These are phyloP conservation scores for Diogma glabrata DNA, from an alignment of 2,888 invertebrate genomes.

Conservation along the genomic window DNA sequence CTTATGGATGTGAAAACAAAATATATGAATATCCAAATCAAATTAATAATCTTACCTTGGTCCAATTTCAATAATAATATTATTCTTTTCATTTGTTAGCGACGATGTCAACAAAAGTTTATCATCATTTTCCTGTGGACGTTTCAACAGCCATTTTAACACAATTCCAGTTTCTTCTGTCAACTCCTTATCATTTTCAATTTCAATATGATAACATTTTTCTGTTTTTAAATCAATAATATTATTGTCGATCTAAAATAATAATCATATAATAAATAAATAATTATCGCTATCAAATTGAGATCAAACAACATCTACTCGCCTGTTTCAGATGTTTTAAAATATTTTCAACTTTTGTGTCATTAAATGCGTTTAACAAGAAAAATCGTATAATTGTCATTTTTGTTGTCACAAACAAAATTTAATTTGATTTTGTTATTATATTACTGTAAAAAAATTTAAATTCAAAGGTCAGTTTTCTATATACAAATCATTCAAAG, in stretches of 20 bases:
- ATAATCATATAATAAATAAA: not conserved
- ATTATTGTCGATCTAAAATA: constrained; percentile 28
- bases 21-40: too few species aligned
- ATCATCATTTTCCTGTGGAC: constrained; percentile 50
- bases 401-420: too few species aligned
- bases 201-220: constrained; percentile 70
- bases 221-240: constrained; percentile 54
- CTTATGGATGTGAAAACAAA: too few species aligned
- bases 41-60: constrained; percentile 49
- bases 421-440: too few species aligned
- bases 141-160: constrained; percentile 67
- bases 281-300: not conserved
- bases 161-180: constrained; percentile 48
- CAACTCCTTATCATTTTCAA: constrained; percentile 40
- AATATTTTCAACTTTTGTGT: constrained; percentile 44
- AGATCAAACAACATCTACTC: constrained; percentile 17
- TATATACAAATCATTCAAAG: too few species aligned
- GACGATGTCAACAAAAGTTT: constrained; percentile 44
- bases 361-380: constrained; percentile 46
- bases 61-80: constrained; percentile 70
- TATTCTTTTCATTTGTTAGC: constrained; percentile 33
- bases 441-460: too few species aligned
- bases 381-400: constrained; percentile 51
- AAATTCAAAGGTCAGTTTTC: too few species aligned
- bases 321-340: constrained; percentile 39